Evolutionary conservation across 2,113 vertebrate genomes (phyloP).

Genomic region (Macaca nemestrina): DNA sequence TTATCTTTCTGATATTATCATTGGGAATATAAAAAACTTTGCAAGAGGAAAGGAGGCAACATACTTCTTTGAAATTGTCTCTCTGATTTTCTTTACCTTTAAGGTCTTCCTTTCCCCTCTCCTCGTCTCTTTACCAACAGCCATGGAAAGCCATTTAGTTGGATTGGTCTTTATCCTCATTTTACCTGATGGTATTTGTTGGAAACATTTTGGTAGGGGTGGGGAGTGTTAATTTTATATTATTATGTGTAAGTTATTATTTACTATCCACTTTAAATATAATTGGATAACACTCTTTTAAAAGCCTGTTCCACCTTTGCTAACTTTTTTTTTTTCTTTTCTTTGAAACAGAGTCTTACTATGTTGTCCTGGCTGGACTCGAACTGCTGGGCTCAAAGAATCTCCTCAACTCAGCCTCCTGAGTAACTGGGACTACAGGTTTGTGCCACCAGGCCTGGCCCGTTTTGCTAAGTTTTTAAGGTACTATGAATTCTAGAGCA

Average conservation of each 20-base stretch:
- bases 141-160: neutral
- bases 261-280: neutral
- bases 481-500: neutral
- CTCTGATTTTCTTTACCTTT: neutral
- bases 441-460: neutral
- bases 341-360: neutral
- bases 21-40: neutral
- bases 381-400: neutral
- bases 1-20: neutral
- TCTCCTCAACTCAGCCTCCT: neutral
- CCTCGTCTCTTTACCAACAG: neutral
- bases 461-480: neutral
- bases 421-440: neutral
- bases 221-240: neutral
- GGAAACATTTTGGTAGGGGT: neutral
- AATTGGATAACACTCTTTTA: neutral
- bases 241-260: neutral
- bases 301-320: neutral
- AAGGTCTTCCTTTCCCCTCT: rapidly evolving
- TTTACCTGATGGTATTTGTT: neutral
- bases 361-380: neutral
- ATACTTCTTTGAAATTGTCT: neutral
- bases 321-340: neutral
- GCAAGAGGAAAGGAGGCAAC: neutral
- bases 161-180: neutral